phyloP scores from a whole-genome alignment of 1,140 invertebrate genomes.

The Cyclina sinensis region DNA sequence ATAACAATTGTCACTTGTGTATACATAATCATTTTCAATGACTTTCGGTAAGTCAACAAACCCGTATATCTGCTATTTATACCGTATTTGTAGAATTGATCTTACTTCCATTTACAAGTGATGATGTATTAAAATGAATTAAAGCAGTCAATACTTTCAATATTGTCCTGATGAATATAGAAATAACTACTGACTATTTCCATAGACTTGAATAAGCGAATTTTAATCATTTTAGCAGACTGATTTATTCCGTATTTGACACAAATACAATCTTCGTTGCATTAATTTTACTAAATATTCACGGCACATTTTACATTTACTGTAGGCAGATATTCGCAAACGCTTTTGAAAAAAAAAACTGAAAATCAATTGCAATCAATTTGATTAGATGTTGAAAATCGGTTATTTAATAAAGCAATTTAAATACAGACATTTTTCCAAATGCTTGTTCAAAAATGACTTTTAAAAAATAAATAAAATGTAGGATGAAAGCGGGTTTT shows the following conservation, averaged over 20 bases:
- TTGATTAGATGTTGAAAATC: too few relatives aligned
- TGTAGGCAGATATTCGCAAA: too few relatives aligned
- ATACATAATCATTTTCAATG: neutral
- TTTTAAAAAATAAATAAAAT: too few relatives aligned
- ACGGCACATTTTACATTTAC: too few relatives aligned
- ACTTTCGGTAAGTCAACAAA: neutral
- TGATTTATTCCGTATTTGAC: neutral
- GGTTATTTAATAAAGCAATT: too few relatives aligned
- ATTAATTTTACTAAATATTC: too few relatives aligned
- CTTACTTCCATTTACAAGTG: neutral
- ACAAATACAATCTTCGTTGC: too few relatives aligned
- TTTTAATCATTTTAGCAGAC: neutral
- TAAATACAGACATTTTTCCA: too few relatives aligned
- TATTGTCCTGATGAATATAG: neutral
- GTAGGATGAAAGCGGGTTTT: too few relatives aligned
- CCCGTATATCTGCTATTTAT: neutral
- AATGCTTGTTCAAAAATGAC: too few relatives aligned
- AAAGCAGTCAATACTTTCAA: neutral
- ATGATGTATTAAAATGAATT: neutral
- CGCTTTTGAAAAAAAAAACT: too few relatives aligned
- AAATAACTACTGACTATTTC: neutral
- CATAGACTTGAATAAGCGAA: neutral
- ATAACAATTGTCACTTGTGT: neutral
- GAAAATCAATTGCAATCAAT: too few relatives aligned
- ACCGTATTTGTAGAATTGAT: neutral